A percentile compares a stretch with the other conserved stretches of the same genome.
phyloP scores from a whole-genome alignment of 2,113 vertebrate species.

The Semnornis frantzii region DNA sequence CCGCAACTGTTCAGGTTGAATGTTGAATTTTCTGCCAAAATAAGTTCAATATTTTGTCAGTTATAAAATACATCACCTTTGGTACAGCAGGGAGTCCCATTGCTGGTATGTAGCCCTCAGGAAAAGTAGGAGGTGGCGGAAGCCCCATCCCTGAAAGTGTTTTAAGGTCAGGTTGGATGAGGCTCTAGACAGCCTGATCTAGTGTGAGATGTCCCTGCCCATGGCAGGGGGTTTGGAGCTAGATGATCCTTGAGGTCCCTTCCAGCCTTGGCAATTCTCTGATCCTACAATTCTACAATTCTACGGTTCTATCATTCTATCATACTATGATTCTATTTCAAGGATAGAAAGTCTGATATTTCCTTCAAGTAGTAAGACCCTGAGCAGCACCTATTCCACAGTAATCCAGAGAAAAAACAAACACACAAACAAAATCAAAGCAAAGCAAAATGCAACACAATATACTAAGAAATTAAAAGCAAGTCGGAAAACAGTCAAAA shows the following conservation, averaged over 20 bases:
- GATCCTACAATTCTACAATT: too few relatives aligned
- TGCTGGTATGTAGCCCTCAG: neutral
- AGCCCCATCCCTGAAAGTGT: too few relatives aligned
- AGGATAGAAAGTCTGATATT: slow-evolving; percentile 35
- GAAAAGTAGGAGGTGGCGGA: neutral
- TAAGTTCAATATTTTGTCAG: slow-evolving; percentile 38
- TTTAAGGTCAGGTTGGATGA: too few relatives aligned
- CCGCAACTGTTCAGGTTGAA: neutral
- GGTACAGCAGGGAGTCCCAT: neutral
- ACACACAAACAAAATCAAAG: neutral
- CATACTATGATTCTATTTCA: neutral
- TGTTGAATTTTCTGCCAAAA: slow-evolving; percentile 57
- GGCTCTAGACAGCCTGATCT: too few relatives aligned
- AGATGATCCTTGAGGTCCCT: too few relatives aligned
- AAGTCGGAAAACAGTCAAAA: neutral
- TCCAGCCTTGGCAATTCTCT: too few relatives aligned
- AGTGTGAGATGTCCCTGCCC: too few relatives aligned
- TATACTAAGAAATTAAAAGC: neutral
- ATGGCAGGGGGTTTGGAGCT: too few relatives aligned
- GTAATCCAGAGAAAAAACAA: neutral
- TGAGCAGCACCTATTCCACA: neutral
- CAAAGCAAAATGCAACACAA: neutral
- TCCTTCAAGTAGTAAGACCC: slow-evolving; percentile 36
- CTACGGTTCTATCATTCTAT: too few relatives aligned
- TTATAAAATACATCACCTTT: slow-evolving; percentile 56